Evolutionary conservation across 2,797 vertebrate species (phyloP).

Genomic region (Bufotes viridis): DNA sequence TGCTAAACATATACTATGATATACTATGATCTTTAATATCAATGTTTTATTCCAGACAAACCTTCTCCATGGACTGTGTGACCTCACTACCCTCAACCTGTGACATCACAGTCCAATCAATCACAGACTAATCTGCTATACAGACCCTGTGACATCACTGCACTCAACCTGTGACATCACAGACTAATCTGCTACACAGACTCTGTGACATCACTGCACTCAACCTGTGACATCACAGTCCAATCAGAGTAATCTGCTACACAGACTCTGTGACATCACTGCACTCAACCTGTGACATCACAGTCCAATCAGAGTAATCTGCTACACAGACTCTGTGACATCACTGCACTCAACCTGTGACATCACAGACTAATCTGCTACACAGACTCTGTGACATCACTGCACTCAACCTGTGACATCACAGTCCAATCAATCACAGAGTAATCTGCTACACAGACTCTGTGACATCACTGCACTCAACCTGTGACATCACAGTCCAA

Average conservation of each 20-base stretch:
- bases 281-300: too few relatives aligned
- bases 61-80: not conserved
- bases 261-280: too few relatives aligned
- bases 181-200: too few relatives aligned
- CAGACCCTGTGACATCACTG: not conserved
- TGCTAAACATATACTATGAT: not conserved
- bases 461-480: not conserved
- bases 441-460: not conserved
- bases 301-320: too few relatives aligned
- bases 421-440: not conserved
- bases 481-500: too few relatives aligned
- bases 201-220: too few relatives aligned
- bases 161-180: too few relatives aligned
- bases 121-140: not conserved
- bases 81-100: not conserved
- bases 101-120: not conserved
- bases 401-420: too few relatives aligned
- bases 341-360: too few relatives aligned
- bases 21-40: not conserved
- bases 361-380: not conserved
- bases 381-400: not conserved
- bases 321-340: too few relatives aligned
- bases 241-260: too few relatives aligned
- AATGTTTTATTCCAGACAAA: not conserved
- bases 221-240: too few relatives aligned